Base-by-base conservation (phyloP, 2,113 vertebrate genomes). In the Pungitius pungitius region DNA sequence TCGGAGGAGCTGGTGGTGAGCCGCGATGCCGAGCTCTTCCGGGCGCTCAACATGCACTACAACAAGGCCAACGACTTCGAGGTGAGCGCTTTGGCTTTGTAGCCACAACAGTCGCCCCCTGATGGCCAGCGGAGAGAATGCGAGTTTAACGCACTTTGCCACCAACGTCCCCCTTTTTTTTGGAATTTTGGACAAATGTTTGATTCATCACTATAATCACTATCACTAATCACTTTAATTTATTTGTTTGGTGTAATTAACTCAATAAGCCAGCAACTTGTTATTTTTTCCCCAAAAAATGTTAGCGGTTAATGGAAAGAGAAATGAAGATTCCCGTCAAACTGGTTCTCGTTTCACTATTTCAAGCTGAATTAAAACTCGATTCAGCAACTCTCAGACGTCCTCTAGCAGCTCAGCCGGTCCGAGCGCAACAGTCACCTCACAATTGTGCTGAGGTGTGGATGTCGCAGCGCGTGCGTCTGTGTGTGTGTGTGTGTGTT, bases 31-130 rank as follows among this genome's bases (percentile, higher is more conserved):
- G 97, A 99, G 94, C 96, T 99, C 68, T 99, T 96, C 93, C 91
- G 97, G 66, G 97, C 97, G 69, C 96, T 99, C 88, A 99, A 99
- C 95, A 99, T 99, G 98, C 98, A 99, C 95, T 99, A 99, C 96
- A 99, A 99, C 95, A 99, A 99, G 94, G 97, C 98, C 88, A 99
- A 99, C 69, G 98, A 99, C 94, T 99, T 99, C 93, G 97, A 99
- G 98, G 98, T 99, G 73, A 65, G 77, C 12, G 0, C 33, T 35
- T n/a, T 6, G 33, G 5, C 33, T 35, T 6, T 35, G 33, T 35
- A 8, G 30, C 33, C 33, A 7, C 33, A 35, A 35, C 0, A 35
- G 33, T 35, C 33, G 33, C 33, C 33, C 33, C 33, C 33, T 35
- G 33, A 0, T 35, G 33, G 33, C 33, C 33, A 35, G 33, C 6